Base-by-base conservation (phyloP, 2,888 invertebrate genomes). In the Elmis aenea region DNA sequence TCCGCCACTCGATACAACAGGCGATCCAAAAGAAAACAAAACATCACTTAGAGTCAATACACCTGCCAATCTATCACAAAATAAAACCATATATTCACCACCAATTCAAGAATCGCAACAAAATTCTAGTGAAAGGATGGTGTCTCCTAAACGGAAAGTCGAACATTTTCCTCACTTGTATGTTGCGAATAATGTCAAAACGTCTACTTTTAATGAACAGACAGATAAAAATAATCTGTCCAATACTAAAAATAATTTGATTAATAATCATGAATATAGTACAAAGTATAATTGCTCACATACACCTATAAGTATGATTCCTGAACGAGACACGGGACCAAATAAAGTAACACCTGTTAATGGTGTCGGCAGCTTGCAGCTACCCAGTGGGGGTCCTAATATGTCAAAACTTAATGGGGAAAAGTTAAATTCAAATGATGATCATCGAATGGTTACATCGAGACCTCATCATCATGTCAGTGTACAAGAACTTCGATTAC, bases 401-500 rank as follows among this genome's bases (percentile, higher is more conserved):
- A 29, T 51, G 52, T 42, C 46, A 6, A 56, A 57, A 37, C 51
- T 49, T 35, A 54, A 47, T 29, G 49, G 52, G 9, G 54, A 55
- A 18, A 50, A 45, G 4, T 22, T 8, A 5, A 50, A 50, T 23
- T 45, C 48, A 9, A 41, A 38, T 29, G 62, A 62, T 14, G 60
- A 62, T 1, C 57, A 57, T 25, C 46, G 59, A 37, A 48, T 61
- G 51, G 46, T 61, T 13, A 46, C 54, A 50, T 64, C 69, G 1
- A 67, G 73, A 11, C 76, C 77, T 54, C 74, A 80, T 62, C 71
- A 78, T 62, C 79, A 79, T 60, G 68, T 78, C 29, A 77, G 75
- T 50, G 73, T 77, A 12, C 79, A 80, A 48, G 79, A 79, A 54
- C 67, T 78, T 25, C 67, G 75, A 30, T 68, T 77, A 42, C 78